A percentile compares a stretch with the other conserved stretches of the same genome.
These are phyloP conservation scores for Eilema sororculum DNA, from an alignment of 2,888 invertebrate genomes.

Conservation along the genomic window DNA sequence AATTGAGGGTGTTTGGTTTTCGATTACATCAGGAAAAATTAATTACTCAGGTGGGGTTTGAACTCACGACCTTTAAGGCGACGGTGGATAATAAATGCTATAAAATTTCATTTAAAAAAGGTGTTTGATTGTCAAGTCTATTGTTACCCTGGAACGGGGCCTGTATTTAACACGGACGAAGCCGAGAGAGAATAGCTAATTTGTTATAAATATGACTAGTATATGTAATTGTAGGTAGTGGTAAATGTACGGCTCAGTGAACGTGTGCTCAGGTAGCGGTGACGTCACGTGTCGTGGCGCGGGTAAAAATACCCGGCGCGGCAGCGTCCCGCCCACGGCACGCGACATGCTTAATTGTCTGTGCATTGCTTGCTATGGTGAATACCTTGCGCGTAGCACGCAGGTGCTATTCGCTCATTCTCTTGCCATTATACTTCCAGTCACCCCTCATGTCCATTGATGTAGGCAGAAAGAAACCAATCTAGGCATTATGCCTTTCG, in stretches of 20 bases:
- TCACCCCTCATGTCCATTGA: neutral
- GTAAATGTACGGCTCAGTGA: constrained; percentile 10
- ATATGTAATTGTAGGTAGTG: neutral
- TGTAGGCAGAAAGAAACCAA: neutral
- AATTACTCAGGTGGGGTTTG: too few species aligned
- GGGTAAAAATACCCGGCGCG: constrained; percentile 57
- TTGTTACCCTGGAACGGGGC: neutral
- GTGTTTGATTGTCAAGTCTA: too few species aligned
- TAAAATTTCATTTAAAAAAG: too few species aligned
- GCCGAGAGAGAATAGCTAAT: neutral
- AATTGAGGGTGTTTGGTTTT: neutral
- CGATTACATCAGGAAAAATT: too few species aligned
- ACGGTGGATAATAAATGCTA: too few species aligned
- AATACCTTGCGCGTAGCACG: constrained; percentile 15
- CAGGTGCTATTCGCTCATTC: constrained; percentile 9
- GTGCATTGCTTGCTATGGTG: constrained; percentile 27
- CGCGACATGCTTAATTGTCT: constrained; percentile 47
- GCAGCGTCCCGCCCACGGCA: constrained; percentile 48
- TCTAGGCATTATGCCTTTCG: too few species aligned
- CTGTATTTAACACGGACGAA: neutral
- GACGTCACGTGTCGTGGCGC: constrained; percentile 49
- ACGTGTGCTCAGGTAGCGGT: constrained; percentile 48
- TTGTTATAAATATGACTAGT: neutral
- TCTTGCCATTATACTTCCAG: neutral
- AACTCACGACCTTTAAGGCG: too few species aligned